Evolutionary conservation across 2,888 invertebrate species (phyloP), one percentile per base, ranked within the genome.

Genomic region (Thelaira solivaga): DNA sequence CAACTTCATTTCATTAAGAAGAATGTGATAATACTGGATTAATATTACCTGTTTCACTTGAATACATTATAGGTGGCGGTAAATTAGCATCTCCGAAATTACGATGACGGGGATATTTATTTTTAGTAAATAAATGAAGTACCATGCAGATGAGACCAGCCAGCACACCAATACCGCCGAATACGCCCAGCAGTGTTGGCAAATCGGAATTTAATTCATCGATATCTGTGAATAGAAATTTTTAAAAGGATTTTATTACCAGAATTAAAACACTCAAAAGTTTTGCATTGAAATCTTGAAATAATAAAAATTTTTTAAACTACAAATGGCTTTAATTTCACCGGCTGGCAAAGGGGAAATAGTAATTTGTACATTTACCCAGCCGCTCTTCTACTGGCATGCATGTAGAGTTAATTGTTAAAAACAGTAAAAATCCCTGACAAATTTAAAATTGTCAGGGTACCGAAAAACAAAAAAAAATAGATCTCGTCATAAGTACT

Each of bases 141-240:
- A 96, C 96, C 91, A 96, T 94, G 90, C 96, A 96, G 85, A 96
- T 94, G 83, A 96, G 92, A 57, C 94, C 96, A 36, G 94, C 95
- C 85, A 96, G 91, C 86, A 96, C 93, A 83, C 95, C 94, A 87
- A 96, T 94, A 81, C 96, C 96, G 82, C 95, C 93, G 85, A 94
- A 92, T 81, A 96, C 95, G 82, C 95, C 95, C 86, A 96, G 91
- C 85, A 96, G 91, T 83, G 96, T 96, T 86, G 96, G 94, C 89
- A 96, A 91, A 90, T 96, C 95, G 82, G 95, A 94, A 85, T 93
- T 93, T 91, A 95, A 92, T 91, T 94, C 91, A 86, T 93, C 93
- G 90, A 95, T 90, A 90, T 96, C 96, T 96, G 89, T 2, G 31
- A 11, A 26, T 16, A 20, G 29, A 61, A 39, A 57, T 43, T 36